Base-by-base conservation (phyloP, 2,797 vertebrate species). In the Crenichthys baileyi region DNA sequence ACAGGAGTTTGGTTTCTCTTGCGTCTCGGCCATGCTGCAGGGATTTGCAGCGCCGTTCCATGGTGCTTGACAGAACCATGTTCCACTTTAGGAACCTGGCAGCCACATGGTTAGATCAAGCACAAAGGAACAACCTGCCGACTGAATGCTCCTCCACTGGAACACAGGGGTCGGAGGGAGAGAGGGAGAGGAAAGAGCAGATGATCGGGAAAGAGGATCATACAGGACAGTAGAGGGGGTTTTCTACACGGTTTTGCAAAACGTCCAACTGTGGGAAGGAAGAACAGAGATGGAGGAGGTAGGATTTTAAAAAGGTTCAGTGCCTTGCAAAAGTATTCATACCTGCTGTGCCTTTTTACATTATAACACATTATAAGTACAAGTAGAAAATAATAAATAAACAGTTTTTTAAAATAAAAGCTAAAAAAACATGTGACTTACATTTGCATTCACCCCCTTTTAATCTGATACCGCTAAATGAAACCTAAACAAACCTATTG, bases 81-180 rank as follows among this genome's bases (percentile, higher is more conserved):
- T 98, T 98, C 98, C 97, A 97, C 97, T 97, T 95, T 96, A 96
- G 89, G 93, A 93, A 97, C 97, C 97, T 97, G 95, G 96, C 97
- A 97, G 98, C 95, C 98, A 99, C 98, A 99, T 99, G 98, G 98
- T 99, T 99, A 99, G 97, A 99, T 99, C 98, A 99, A 99, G 98
- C 98, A 99, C 98, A 99, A 99, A 97, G 97, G 98, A 99, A 99
- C 97, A 98, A 97, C 98, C 97, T 97, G 98, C 98, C 95, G 95
- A 97, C 97, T 96, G 95, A 92, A 91, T 92, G 92, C 92, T 97
- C 97, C 97, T 97, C 97, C 95, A 96, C 96, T 95, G 97, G 96
- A 96, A 95, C 95, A 97, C 94, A 95, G 95, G 96, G 94, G 95
- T 91, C 89, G 93, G 93, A 94, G 93, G 93, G 93, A 80, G 80